Conservation (phyloP, 1,140 invertebrate genomes). For the Vollenhovia emeryi region DNA sequence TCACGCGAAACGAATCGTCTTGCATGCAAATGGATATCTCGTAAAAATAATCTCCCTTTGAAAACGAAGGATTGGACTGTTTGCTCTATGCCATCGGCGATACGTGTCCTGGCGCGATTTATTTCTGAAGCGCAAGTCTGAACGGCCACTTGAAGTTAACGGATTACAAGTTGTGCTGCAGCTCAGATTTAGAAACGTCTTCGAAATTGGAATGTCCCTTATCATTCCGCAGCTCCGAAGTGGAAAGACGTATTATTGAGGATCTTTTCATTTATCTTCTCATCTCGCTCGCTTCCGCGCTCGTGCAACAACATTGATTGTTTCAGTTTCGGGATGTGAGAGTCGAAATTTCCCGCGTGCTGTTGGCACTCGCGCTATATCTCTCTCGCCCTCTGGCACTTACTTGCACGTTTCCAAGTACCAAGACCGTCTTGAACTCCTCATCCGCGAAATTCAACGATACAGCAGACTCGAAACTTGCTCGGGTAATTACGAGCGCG, state of each 20-base stretch:
- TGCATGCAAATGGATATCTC: not conserved
- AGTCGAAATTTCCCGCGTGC: not conserved
- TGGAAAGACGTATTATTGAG: not conserved
- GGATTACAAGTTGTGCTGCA: not conserved
- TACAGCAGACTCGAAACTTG: conserved; percentile 9
- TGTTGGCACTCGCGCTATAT: not conserved
- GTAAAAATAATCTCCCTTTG: not conserved
- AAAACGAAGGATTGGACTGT: not conserved
- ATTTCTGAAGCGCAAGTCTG: not conserved
- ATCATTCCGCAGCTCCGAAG: not conserved
- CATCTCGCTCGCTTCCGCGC: not conserved
- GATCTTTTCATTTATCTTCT: conserved; percentile 9
- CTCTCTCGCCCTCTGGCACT: not conserved
- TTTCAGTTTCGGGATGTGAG: not conserved
- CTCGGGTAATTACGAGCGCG: conserved; percentile 23
- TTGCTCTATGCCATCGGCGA: not conserved
- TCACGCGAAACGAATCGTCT: not conserved
- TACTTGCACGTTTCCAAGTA: not conserved
- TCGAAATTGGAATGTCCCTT: conserved; percentile 1
- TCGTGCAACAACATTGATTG: conserved; percentile 9
- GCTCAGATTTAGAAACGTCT: not conserved
- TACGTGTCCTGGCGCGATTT: not conserved
- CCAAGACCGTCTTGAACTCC: not conserved
- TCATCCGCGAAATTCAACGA: conserved; percentile 33
- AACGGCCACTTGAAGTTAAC: not conserved